Percentiles rank a stretch among this genome's conserved stretches.
These are phyloP conservation scores for Rhinoptilus africanus DNA, from an alignment of 2,113 vertebrate species.

Conservation along the genomic window DNA sequence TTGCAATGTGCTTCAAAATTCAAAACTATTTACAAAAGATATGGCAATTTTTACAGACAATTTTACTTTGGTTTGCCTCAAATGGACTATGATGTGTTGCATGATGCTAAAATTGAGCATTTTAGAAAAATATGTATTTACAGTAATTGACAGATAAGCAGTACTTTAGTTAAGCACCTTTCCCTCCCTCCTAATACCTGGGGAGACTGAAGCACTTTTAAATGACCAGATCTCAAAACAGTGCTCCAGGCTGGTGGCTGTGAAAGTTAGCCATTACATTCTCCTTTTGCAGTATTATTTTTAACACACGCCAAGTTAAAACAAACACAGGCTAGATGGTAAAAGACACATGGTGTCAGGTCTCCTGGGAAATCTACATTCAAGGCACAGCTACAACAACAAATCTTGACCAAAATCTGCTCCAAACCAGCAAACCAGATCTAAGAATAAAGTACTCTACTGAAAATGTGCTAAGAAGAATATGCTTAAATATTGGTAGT, in stretches of 20 bases:
- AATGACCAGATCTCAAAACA: neutral
- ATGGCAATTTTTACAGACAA: neutral
- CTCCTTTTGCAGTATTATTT: conserved; percentile 20
- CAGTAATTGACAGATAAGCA: neutral
- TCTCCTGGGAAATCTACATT: neutral
- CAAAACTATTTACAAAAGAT: neutral
- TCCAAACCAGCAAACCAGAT: neutral
- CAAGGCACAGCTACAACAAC: neutral
- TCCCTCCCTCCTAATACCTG: neutral
- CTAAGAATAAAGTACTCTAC: neutral
- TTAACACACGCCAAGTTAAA: conserved; percentile 10
- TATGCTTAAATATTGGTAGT: neutral
- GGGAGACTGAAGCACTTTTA: neutral
- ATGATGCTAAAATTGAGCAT: neutral
- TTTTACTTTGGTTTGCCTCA: neutral
- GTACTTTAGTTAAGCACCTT: neutral
- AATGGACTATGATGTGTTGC: neutral
- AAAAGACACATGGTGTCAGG: neutral
- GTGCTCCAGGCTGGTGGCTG: neutral
- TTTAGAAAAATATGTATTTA: neutral
- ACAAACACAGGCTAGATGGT: neutral
- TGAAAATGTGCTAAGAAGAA: neutral
- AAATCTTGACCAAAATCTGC: neutral
- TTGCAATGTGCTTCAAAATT: neutral
- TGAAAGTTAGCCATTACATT: conserved; percentile 18